These are phyloP conservation scores for Athalia cordata DNA, from an alignment of 2,888 invertebrate genomes.

Conservation along the genomic window DNA sequence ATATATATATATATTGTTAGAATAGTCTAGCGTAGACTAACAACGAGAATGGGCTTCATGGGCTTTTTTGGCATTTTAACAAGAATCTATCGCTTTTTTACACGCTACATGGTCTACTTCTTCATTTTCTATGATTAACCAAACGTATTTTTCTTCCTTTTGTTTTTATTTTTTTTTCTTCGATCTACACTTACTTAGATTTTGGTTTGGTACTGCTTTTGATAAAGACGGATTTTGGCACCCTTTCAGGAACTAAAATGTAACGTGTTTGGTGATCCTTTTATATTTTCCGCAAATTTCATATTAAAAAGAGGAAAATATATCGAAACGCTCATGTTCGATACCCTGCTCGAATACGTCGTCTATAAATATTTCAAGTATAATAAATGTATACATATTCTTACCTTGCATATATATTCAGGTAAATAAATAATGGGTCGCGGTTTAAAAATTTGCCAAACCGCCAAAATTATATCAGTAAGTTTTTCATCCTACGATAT, in stretches of 20 bases:
- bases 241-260: conserved; percentile 49
- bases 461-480: no score
- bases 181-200: not conserved
- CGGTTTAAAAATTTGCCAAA: no score
- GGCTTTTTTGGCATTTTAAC: conserved; percentile 40
- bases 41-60: conserved; percentile 37
- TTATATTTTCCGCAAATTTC: not conserved
- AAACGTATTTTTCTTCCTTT: not conserved
- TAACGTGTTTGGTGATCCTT: conserved; percentile 69
- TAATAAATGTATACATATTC: no score
- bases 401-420: no score
- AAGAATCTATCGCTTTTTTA: conserved; percentile 34
- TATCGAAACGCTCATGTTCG: no score
- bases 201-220: conserved; percentile 52
- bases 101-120: conserved; percentile 24
- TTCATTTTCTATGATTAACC: conserved; percentile 25
- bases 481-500: no score
- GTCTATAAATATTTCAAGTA: no score
- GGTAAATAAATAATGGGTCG: no score
- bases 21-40: conserved; percentile 44
- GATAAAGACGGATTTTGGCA: conserved; percentile 67
- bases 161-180: not conserved
- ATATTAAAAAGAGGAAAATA: no score
- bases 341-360: no score
- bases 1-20: conserved; percentile 15